Base-by-base conservation (phyloP, 92 coral and sea anemone genomes). In the Heteractis magnifica region DNA sequence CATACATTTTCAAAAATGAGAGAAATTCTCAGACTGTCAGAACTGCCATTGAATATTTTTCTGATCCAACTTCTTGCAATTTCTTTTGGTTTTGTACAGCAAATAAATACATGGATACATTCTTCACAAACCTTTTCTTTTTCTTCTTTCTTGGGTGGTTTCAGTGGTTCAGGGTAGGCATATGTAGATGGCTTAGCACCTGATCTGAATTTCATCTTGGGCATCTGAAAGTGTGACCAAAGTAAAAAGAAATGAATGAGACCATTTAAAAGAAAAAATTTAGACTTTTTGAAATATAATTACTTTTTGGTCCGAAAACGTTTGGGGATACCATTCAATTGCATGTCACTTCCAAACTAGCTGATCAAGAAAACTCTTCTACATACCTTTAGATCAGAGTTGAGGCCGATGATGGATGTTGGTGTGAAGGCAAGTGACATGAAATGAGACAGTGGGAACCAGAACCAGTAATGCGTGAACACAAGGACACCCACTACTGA, bases 401-500 rank as follows among this genome's bases (percentile, higher is more conserved):
- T 95, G 51, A 95, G 92, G 4, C 98, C 98, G 71, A 95, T 93
- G 79, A 93, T 87, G 62, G 98, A 91, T 0, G 98, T 85, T 50
- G 98, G 98, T 8, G 98, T 90, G 79, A 95, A 94, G 34, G 98
- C 94, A 65, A 95, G 85, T 0, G 98, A 94, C 4, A 95, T 81
- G 87, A 95, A 95, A 89, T 95, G 98, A 34, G 98, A 88, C 77
- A 95, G 88, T 20, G 98, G 98, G 76, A 95, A 95, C 98, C 98
- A 95, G 92, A 90, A 95, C 98, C 98, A 95, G 85, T 90, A 92
- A 85, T 95, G 98, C 4, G 98, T 95, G 81, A 95, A 95, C 53
- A 95, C 98, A 52, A 95, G 78, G 77, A 94, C 82, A 70, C 98
- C 98, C 15, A 95, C 98, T 10, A 95, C 98, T 26, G 98, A 92